A percentile compares a stretch with the other conserved stretches of the same genome.
Conservation (phyloP, 2,888 invertebrate genomes). For the Lycocerus yunnanus region DNA sequence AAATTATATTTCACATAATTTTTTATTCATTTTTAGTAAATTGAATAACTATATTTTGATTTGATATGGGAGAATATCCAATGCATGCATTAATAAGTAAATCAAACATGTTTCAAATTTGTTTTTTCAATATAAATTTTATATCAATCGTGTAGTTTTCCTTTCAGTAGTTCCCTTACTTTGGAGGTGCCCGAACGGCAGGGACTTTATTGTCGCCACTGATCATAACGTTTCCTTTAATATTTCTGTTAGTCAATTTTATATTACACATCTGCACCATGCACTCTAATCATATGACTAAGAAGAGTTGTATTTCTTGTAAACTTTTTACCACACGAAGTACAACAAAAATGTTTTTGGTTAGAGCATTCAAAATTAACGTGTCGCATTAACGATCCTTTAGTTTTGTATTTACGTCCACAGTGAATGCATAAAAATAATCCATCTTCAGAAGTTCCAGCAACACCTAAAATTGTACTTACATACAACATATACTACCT, state of each 20-base stretch:
- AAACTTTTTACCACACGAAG: not conserved
- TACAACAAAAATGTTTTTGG: not conserved
- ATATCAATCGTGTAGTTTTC: too few relatives aligned
- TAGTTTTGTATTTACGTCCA: not conserved
- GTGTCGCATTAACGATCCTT: not conserved
- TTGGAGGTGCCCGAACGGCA: too few relatives aligned
- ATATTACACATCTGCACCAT: not conserved
- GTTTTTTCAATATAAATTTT: too few relatives aligned
- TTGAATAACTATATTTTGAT: too few relatives aligned
- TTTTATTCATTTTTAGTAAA: too few relatives aligned
- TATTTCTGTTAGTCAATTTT: not conserved
- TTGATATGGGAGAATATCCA: too few relatives aligned
- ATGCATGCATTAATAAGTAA: too few relatives aligned
- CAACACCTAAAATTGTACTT: not conserved
- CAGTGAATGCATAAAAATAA: not conserved
- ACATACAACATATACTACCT: not conserved
- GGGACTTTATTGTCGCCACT: too few relatives aligned
- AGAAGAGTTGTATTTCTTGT: not conserved
- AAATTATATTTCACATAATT: too few relatives aligned
- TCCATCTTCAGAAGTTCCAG: not conserved
- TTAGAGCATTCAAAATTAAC: constrained; percentile 1
- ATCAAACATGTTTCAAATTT: too few relatives aligned
- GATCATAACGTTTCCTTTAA: not conserved
- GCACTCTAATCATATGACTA: not conserved
- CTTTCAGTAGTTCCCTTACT: too few relatives aligned